Base-by-base conservation (phyloP, 2,113 vertebrate genomes). In the Andinoacara biseriatus region DNA sequence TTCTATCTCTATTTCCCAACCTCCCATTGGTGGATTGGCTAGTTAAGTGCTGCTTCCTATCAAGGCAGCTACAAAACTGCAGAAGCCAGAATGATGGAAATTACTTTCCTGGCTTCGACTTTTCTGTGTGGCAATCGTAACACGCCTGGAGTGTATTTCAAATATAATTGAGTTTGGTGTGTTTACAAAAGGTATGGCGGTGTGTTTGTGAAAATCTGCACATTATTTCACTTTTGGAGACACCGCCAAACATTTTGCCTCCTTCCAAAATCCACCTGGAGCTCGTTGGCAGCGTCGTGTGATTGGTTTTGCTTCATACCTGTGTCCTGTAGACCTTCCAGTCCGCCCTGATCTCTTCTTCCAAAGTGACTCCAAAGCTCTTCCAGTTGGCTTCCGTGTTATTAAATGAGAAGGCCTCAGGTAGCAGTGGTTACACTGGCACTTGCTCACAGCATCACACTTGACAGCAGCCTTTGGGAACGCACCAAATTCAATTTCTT, bases 41-140 rank as follows among this genome's bases (percentile, higher is more conserved):
- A 59, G 82, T 90, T 52, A 65, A 82, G 80, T 77, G 83, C 60
- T 29, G 58, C 31, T 90, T 83, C 74, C 81, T 86, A 81, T 90
- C 87, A 89, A 78, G 83, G 89, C 82, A 82, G 57, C 77, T 72
- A 74, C 65, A 83, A 84, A 89, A 85, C 62, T 46, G 69, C 52
- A 80, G 4, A n/a, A 83, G 78, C 76, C 90, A 90, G 72, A 83
- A 89, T 60, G 84, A 86, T 88, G 80, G 31, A 87, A 91, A 90
- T 91, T 52, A 89, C 82, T 93, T 92, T 87, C 74, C 83, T 85
- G 84, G 90, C 82, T 82, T 87, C 46, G 31, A n/a, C 20, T 72
- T 54, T 74, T 60, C 77, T 76, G 69, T 56, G 26, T 80, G 78
- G 79, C 13, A 5, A 76, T 20, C 2, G 24, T 43, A 24, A 52